phyloP scores from a whole-genome alignment of 2,888 invertebrate species.

The Rambutsinella grinnellia region DNA sequence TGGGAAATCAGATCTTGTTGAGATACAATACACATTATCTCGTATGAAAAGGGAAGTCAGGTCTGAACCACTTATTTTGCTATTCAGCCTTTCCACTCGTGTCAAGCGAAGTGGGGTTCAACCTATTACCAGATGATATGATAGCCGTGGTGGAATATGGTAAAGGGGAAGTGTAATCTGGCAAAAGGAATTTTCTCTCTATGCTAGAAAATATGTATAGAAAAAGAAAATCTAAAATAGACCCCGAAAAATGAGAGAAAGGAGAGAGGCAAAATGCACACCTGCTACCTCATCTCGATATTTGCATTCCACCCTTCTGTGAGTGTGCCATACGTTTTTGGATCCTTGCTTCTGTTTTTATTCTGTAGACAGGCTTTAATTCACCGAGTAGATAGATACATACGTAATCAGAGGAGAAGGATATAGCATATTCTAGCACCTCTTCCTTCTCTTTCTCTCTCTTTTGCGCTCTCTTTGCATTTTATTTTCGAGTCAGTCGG shows the following conservation, averaged over 20 bases:
- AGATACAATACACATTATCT: background rate
- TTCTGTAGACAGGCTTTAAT: conserved; percentile 11
- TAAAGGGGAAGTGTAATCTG: background rate
- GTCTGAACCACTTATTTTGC: background rate
- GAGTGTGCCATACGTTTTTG: conserved; percentile 28
- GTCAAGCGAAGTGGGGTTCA: conserved; percentile 12
- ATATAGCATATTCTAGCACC: background rate
- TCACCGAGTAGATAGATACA: conserved; percentile 1
- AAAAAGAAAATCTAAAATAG: conserved; percentile 24
- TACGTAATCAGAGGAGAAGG: background rate
- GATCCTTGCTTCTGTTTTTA: conserved; percentile 25
- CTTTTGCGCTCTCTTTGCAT: conserved; percentile 36
- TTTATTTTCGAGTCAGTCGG: conserved; percentile 38
- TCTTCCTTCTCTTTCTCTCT: too few relatives aligned
- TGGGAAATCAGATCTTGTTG: conserved; percentile 48
- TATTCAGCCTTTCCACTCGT: conserved; percentile 15
- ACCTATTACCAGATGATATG: too few relatives aligned
- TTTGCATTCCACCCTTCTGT: conserved; percentile 50
- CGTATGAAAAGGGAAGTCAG: conserved; percentile 6
- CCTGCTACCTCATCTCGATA: conserved; percentile 56
- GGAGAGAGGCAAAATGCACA: conserved; percentile 42
- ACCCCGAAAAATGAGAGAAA: conserved; percentile 28
- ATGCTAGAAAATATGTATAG: conserved; percentile 21
- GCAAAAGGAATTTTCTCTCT: background rate
- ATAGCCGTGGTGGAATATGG: background rate